Conservation (phyloP, 2,888 invertebrate genomes). For the Nomada fabriciana region DNA sequence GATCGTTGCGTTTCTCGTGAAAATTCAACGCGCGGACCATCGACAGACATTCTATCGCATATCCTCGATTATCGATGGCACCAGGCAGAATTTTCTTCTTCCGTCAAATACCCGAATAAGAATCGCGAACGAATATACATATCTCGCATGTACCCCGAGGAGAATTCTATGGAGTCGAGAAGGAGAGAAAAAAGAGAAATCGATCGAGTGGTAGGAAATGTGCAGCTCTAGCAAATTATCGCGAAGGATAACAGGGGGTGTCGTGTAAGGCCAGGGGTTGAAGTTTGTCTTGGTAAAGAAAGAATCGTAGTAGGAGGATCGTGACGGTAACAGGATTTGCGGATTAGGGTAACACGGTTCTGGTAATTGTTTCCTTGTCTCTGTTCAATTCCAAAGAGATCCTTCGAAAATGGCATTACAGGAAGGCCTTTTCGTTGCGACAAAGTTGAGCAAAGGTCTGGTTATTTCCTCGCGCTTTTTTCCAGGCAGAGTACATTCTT, state of each 20-base stretch:
- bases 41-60: conserved; percentile 23
- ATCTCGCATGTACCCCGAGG: not conserved
- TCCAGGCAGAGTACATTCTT: conserved; percentile 41
- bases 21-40: conserved; percentile 22
- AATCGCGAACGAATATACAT: not conserved
- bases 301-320: conserved; percentile 59
- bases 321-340: conserved; percentile 71
- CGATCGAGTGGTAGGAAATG: conserved; percentile 31
- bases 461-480: conserved; percentile 29
- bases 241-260: conserved; percentile 48
- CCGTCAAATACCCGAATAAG: not conserved
- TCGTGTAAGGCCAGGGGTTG: conserved; percentile 32
- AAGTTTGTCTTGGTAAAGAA: conserved; percentile 63
- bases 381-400: conserved; percentile 56
- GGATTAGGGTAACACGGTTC: conserved; percentile 74
- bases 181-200: not conserved
- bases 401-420: conserved; percentile 45
- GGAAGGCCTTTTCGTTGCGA: conserved; percentile 23
- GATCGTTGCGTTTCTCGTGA: conserved; percentile 33
- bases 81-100: no score
- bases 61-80: no score
- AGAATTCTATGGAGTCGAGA: conserved; percentile 3
- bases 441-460: conserved; percentile 19
- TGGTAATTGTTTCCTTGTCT: conserved; percentile 75
- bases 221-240: conserved; percentile 63